Conservation (phyloP, 2,113 vertebrate species). For the Platysternon megacephalum region DNA sequence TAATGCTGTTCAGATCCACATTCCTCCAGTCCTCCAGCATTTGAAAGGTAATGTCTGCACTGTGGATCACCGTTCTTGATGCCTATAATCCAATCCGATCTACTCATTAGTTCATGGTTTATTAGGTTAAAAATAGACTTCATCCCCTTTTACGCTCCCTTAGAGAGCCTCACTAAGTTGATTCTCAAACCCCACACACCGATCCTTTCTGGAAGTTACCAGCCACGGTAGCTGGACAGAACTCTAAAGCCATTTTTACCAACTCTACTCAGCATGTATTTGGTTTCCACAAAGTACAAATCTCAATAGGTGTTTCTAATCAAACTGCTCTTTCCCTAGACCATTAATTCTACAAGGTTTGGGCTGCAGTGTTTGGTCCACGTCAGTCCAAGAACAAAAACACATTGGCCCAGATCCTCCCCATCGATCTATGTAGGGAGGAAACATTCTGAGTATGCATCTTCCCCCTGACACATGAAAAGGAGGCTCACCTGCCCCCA, state of each 20-base stretch:
- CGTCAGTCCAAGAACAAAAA: neutral
- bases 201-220: slow-evolving; percentile 8
- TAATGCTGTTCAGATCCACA: slow-evolving; percentile 98
- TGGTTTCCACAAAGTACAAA: neutral
- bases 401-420: neutral
- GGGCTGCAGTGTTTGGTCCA: neutral
- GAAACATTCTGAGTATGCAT: neutral
- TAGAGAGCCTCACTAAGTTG: slow-evolving; percentile 23
- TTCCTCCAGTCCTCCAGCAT: slow-evolving; percentile 99
- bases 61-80: slow-evolving; percentile 98
- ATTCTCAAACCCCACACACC: slow-evolving; percentile 15
- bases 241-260: neutral
- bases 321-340: neutral
- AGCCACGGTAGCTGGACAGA: neutral
- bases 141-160: slow-evolving; percentile 52
- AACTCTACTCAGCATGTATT: neutral
- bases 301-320: neutral
- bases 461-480: neutral
- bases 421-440: neutral
- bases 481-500: neutral
- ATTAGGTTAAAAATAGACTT: slow-evolving; percentile 46
- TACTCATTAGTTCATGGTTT: slow-evolving; percentile 64
- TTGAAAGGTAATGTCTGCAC: slow-evolving; percentile 99
- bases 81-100: slow-evolving; percentile 84
- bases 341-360: neutral